Base-by-base conservation (phyloP, 2,888 invertebrate genomes). In the Pseudococcus viburni region DNA sequence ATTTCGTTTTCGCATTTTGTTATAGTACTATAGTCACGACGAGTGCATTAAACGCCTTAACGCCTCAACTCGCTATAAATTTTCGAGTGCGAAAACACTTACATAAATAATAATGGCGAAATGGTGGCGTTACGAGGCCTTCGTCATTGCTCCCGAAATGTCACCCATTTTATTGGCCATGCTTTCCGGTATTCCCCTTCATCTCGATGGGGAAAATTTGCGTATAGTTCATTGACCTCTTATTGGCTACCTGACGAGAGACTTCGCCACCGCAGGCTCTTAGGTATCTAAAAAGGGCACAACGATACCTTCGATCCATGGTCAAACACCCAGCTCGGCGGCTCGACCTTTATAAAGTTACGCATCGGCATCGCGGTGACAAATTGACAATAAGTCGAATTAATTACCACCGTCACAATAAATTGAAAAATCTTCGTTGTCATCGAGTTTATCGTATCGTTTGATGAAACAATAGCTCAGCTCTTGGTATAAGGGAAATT, bases 41-140 rank as follows among this genome's bases (percentile, higher is more conserved):
- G 68, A 33, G 33, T 1, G 33, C 12, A 73, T 33, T 73, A 73
- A 33, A 26, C 26, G 33, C 12, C 26, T 26, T 15, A 33, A 73
- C 68, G 68, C 68, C 68, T 73, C 68, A 26, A 73, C 19, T 59
- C 19, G 59, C 59, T 5, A 59, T 59, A 59, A 59, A 59, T 59
- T 59, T 59, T 59, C 59, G 59, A 59, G 59, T 59, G 19, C 19
- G 19, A 59, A n/a, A 59, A 59, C 59, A 59, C 59, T 59, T 59
- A n/a, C 19, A 19, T 33, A 33, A 33, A 33, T 33, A 59, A 59
- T 59, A 59, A 59, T 59, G 19, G 5, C 0, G 19, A 17, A 51
- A 17, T 15, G 51, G 17, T 15, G 15, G 0, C 4, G 17, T 15
- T 51, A 5, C 15, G 17, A 33, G 26, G 26, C 26, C 17, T 51